Base-by-base conservation (phyloP, 2,113 vertebrate genomes). In the Eptesicus fuscus region DNA sequence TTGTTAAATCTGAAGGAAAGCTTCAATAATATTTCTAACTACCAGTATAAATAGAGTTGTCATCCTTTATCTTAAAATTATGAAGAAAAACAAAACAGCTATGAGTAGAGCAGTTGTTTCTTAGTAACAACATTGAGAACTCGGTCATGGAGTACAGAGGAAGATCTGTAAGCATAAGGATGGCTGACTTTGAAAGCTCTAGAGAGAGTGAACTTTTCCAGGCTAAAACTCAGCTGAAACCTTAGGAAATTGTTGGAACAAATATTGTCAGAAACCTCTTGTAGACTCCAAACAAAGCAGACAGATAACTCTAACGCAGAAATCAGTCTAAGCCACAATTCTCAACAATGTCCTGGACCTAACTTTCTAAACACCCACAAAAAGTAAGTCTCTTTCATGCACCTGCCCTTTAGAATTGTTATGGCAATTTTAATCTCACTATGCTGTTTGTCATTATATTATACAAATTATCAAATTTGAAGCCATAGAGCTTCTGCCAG, bases 201-300 rank as follows among this genome's bases (percentile, higher is more conserved):
- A 56, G 9, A 82, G 37, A 86, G 32, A 88, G 9, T 20, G 25
- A 79, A 86, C 32, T 87, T 93, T 83, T 83, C 65, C 65, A 76
- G n/a, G 35, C 69, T 69, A 51, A 94, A 91, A 92, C 59, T 69
- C 49, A 82, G 44, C 23, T 42, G 63, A 59, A 80, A 13, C 28
- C 44, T 93, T 56, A 87, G 87, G 87, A 94, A 89, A 80, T 0
- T 86, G 61, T 91, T 83, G 61, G 79, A 93, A 94, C 83, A 93
- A 93, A 96, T 94, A 93, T 51, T 40, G 59, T 42, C 40, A 49
- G 83, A 91, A 70, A 70, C 8, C 16, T 76, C 78, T 32, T 9
- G 16, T 23, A 47, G 63, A 32, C 51, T 87, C 49, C 74, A 89
- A 83, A 35, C 37, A 73, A 79, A 85, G 22, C 20, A 61, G 87